Base-by-base conservation (phyloP, 2,888 invertebrate species). In the Andrena bicolor region DNA sequence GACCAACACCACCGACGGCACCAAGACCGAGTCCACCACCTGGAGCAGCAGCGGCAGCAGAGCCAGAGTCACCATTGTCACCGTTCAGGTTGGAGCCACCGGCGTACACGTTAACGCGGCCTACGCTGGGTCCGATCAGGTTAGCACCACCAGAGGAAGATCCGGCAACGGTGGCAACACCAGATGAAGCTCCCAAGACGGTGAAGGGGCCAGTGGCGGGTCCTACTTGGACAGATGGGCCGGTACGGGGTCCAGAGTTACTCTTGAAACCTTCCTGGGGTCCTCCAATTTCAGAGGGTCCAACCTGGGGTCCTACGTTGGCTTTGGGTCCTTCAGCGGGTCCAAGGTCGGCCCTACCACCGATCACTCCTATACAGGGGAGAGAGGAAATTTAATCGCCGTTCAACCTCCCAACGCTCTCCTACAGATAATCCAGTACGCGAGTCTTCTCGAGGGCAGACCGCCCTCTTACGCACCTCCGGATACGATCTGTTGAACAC, bases 321-420 rank as follows among this genome's bases (percentile, higher is more conserved):
- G 93, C 93, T 90, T 93, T 93, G 86, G 94, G 94, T 92, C 94
- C 94, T 88, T 94, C 94, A 86, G 94, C 94, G 83, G 93, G 93
- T 93, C 94, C 94, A 87, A 94, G 92, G 92, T 94, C 94, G 83
- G 94, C 92, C 88, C 94, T 91, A 81, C 94, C 94, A 60, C 94
- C 94, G 84, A 89, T 89, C 60, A 94, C 93, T 90, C 94, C 93
- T 92, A 80, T 56, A 23, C 30, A 71, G 70, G 10, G 41, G 23
- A 41, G 63, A 65, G 70, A 63, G 72, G 0, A 28, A 20, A 26
- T 2, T 16, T 6, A 48, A 72, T 13, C 61, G 51, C 2, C 35
- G 13, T 4, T 51, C 5, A 68, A 28, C 13, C n/a, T n/a, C n/a
- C n/a, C n/a, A n/a, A n/a, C 41, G 16, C 41, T 41, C 13, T 41